Evolutionary conservation across 1,140 invertebrate genomes (phyloP).

Genomic region (Ceratoteleas bidentatus): DNA sequence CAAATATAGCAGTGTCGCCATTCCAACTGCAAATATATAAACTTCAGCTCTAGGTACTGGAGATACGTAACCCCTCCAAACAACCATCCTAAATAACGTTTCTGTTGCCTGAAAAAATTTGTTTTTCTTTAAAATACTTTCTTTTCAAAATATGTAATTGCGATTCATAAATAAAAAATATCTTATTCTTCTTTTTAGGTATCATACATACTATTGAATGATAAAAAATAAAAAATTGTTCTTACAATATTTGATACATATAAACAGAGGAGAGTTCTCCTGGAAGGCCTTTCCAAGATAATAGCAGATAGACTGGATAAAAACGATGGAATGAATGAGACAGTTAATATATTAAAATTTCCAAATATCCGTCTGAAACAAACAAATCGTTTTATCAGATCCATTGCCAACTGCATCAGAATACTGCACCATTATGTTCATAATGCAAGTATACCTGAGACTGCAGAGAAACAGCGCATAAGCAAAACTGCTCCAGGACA

Average conservation of each 20-base stretch:
- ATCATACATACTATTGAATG: too few relatives aligned
- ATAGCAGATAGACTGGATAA: slow-evolving; percentile 87
- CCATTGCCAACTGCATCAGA: neutral
- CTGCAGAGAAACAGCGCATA: slow-evolving; percentile 87
- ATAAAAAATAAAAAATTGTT: too few relatives aligned
- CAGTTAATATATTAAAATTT: slow-evolving; percentile 86
- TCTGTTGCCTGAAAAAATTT: slow-evolving; percentile 85
- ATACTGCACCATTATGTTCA: neutral
- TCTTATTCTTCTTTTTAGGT: too few relatives aligned
- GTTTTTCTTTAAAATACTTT: too few relatives aligned
- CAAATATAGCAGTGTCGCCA: slow-evolving; percentile 83
- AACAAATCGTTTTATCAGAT: slow-evolving; percentile 37
- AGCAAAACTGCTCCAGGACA: slow-evolving; percentile 87
- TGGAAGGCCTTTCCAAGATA: slow-evolving; percentile 87
- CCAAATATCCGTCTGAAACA: slow-evolving; percentile 85
- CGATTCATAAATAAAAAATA: too few relatives aligned
- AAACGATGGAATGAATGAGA: slow-evolving; percentile 87
- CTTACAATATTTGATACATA: slow-evolving; percentile 91
- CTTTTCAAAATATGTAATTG: too few relatives aligned
- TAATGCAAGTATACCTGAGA: slow-evolving; percentile 69
- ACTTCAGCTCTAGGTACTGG: slow-evolving; percentile 86
- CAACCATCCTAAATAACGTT: slow-evolving; percentile 88
- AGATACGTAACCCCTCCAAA: slow-evolving; percentile 83
- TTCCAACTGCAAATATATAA: slow-evolving; percentile 84
- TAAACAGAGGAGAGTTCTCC: slow-evolving; percentile 86